Conservation (phyloP, 2,888 invertebrate genomes). For the Nudaria mundana region DNA sequence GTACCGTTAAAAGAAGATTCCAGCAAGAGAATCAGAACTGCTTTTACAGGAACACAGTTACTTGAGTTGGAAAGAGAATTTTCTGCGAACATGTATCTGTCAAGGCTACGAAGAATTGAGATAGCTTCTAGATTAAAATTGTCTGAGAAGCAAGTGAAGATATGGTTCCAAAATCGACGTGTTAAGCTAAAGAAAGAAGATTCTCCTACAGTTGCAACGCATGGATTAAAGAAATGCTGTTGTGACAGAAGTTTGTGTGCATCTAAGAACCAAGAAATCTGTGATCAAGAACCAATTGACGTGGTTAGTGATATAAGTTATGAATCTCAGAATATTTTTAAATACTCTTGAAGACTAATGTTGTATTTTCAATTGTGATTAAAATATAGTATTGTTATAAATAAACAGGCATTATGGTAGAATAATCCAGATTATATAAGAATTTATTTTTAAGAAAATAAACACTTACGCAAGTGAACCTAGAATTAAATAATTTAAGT, state of each 20-base stretch:
- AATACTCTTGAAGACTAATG: constrained; percentile 51
- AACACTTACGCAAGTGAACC: too few relatives aligned
- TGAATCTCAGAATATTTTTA: constrained; percentile 56
- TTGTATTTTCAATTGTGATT: too few relatives aligned
- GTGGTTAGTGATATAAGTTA: constrained; percentile 68
- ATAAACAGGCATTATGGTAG: too few relatives aligned
- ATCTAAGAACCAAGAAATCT: constrained; percentile 45
- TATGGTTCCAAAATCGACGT: constrained; percentile 96
- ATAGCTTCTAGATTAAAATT: constrained; percentile 93
- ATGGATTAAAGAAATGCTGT: constrained; percentile 62
- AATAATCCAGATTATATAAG: too few relatives aligned
- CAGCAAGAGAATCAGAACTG: constrained; percentile 94
- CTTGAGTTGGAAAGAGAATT: constrained; percentile 95
- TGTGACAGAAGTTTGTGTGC: constrained; percentile 60
- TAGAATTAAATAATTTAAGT: too few relatives aligned
- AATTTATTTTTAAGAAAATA: too few relatives aligned
- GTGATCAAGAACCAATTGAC: constrained; percentile 70
- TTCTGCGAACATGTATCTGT: constrained; percentile 93
- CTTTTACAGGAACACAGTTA: constrained; percentile 94
- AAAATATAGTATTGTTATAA: too few relatives aligned
- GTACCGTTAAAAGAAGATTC: constrained; percentile 82
- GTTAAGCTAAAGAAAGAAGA: constrained; percentile 97
- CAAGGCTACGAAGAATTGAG: constrained; percentile 93
- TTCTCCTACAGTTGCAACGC: constrained; percentile 69
- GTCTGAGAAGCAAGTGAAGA: constrained; percentile 97